Percentiles rank a stretch among this genome's conserved stretches.
Evolutionary conservation across 37 sponge, comb jelly and placozoan genomes (phyloP).

Genomic region (Eunapius fragilis): DNA sequence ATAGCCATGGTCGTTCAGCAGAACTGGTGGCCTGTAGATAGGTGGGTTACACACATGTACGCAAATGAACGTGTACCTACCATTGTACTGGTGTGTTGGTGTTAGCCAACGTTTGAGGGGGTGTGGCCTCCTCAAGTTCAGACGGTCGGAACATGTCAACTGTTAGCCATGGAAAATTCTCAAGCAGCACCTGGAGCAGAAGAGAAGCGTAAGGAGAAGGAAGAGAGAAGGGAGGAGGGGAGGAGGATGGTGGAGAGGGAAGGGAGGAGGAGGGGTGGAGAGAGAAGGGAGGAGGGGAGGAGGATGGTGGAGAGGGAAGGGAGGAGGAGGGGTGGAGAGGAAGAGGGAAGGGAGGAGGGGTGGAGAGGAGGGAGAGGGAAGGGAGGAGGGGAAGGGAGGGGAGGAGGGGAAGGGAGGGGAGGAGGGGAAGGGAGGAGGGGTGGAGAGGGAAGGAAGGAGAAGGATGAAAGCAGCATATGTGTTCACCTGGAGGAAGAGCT

Average conservation of each 20-base stretch:
- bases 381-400: neutral
- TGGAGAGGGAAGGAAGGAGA: neutral
- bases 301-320: neutral
- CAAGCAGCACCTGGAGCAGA: slow-evolving; percentile 15
- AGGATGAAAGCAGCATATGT: neutral
- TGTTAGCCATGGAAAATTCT: slow-evolving; percentile 27
- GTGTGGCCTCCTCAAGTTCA: neutral
- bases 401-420: neutral
- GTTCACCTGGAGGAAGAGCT: neutral
- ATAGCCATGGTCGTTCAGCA: slow-evolving; percentile 9
- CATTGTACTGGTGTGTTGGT: neutral
- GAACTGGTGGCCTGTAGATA: neutral
- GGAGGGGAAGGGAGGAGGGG: neutral
- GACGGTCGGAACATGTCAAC: neutral
- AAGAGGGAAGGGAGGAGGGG: neutral
- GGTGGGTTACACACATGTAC: no score
- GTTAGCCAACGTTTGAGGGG: neutral
- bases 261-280: neutral
- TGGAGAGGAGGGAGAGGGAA: neutral
- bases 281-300: slow-evolving; percentile 1
- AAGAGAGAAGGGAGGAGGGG: neutral
- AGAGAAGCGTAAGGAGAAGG: neutral
- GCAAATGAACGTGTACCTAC: neutral
- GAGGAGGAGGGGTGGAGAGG: neutral
- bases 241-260: neutral